Conservation (phyloP, 2,888 invertebrate species). For the Asteroscopus sphinx region DNA sequence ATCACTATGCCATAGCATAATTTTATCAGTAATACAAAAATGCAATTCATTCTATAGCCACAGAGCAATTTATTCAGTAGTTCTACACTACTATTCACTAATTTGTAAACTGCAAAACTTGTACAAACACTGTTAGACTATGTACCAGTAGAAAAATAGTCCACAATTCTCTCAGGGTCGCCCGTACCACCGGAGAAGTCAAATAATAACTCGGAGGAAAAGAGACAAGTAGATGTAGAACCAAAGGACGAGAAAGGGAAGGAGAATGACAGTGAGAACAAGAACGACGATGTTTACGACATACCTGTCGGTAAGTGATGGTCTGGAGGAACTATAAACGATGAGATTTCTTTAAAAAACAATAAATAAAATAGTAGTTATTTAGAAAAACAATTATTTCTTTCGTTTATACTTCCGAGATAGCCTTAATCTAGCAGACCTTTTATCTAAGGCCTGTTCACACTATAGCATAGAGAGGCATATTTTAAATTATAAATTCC, state of each 20-base stretch:
- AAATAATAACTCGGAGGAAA: conserved; percentile 81
- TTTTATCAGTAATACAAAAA: background rate
- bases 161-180: conserved; percentile 80
- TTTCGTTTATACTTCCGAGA: conserved; percentile 21
- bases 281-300: conserved; percentile 84
- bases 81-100: background rate
- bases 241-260: conserved; percentile 73
- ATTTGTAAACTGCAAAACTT: conserved; percentile 7
- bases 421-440: conserved; percentile 12
- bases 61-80: conserved; percentile 17
- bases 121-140: conserved; percentile 35
- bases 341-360: background rate
- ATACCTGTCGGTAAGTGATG: conserved; percentile 84
- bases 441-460: conserved; percentile 46
- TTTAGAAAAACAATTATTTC: background rate
- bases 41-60: conserved; percentile 2
- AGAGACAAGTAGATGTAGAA: conserved; percentile 72
- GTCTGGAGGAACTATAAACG: conserved; percentile 35
- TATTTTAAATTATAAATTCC: too few species aligned
- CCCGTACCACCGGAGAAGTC: conserved; percentile 74
- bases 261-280: conserved; percentile 70
- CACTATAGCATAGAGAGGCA: conserved; percentile 33
- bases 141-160: conserved; percentile 63
- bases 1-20: conserved; percentile 13
- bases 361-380: background rate